Evolutionary conservation across 1,140 invertebrate species (phyloP).

Genomic region (Drosophila orosa): DNA sequence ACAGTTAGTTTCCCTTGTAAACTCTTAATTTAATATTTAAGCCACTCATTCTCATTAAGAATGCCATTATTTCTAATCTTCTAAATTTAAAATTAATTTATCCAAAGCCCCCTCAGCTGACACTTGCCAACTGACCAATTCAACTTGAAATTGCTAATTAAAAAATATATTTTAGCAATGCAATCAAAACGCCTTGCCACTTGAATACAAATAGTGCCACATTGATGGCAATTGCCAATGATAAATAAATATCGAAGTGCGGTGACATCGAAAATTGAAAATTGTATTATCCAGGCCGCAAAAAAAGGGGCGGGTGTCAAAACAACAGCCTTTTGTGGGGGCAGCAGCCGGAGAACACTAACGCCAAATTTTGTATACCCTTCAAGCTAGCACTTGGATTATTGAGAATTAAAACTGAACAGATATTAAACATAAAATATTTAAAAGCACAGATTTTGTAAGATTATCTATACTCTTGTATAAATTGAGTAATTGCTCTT

Average conservation of each 20-base stretch:
- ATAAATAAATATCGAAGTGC: slow-evolving; percentile 34
- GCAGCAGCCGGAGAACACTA: slow-evolving; percentile 1
- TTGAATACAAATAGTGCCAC: slow-evolving; percentile 22
- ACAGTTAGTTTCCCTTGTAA: no score
- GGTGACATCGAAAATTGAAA: slow-evolving; percentile 33
- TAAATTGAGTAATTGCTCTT: no score
- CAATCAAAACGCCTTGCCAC: slow-evolving; percentile 19
- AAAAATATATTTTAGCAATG: slow-evolving; percentile 34
- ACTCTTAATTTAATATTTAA: slow-evolving; percentile 3
- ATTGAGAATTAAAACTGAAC: no score
- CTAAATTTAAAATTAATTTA: neutral
- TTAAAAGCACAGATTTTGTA: no score
- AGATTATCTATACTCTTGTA: no score
- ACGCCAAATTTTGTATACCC: no score
- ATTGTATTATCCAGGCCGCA: slow-evolving; percentile 37
- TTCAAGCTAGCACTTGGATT: no score
- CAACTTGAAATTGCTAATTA: slow-evolving; percentile 25
- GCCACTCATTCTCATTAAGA: neutral
- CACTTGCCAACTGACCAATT: neutral
- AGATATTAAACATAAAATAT: no score
- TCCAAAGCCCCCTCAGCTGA: neutral
- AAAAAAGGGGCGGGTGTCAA: slow-evolving; percentile 7
- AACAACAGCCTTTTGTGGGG: slow-evolving; percentile 23
- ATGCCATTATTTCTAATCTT: neutral
- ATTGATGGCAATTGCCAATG: slow-evolving; percentile 42